Base-by-base conservation (phyloP, 2,888 invertebrate genomes). In the Erannis defoliaria region DNA sequence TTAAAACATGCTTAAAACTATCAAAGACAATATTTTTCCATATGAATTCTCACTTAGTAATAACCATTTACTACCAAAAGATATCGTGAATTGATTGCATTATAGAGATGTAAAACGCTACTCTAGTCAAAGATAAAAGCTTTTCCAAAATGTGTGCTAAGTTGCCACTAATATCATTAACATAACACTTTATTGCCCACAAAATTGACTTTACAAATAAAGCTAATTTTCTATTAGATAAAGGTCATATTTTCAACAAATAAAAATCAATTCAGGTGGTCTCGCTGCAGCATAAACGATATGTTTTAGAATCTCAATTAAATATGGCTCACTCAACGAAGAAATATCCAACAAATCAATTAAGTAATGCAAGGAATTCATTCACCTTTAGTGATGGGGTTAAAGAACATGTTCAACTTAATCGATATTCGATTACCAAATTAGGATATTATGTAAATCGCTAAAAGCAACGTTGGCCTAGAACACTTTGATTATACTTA, bases 311-410 rank as follows among this genome's bases (percentile, higher is more conserved):
- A 81, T 79, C 77, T 84, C 85, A 86, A 88, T 86, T 88, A 86
- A 86, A 88, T 84, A 88, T 85, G 80, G 88, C 82, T 87, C 88
- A 89, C 82, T 86, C 86, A 82, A 86, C 85, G 80, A 88, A n/a
- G 82, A 88, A 86, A 87, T 85, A 88, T 89, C 88, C 81, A 86
- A 89, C 89, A 89, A 90, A 91, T 90, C 89, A 90, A 91, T 90
- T 90, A 89, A 86, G 82, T 85, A 89, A 90, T 90, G 89, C 88
- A 82, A 88, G 85, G 90, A 90, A 90, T 90, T 88, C 88, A 86
- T 90, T 90, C 87, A 88, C 85, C 87, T 90, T 84, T 89, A 85
- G 85, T 78, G 86, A 71, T 75, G 89, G 71, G 63, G 40, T 67
- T 45, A 37, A 57, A 42, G 12, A 45, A 56, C 48, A 53, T 43